phyloP scores from a whole-genome alignment of 2,888 invertebrate genomes.

The Tyria jacobaeae region DNA sequence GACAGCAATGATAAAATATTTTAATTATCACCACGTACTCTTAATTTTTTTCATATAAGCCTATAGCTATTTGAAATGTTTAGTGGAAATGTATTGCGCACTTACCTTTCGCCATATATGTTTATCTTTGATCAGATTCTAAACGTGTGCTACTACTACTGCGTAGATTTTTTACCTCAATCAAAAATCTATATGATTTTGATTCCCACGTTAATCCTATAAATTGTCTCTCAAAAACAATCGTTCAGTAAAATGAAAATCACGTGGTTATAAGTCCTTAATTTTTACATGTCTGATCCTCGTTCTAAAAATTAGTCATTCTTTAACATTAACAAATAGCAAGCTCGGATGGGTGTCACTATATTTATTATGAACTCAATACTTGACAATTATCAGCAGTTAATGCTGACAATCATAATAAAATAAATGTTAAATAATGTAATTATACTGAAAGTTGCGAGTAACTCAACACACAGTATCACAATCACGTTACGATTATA shows the following conservation, averaged over 20 bases:
- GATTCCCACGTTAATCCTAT: too few relatives aligned
- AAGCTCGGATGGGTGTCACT: background rate
- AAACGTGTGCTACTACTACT: too few relatives aligned
- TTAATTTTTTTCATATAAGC: background rate
- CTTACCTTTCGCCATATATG: background rate
- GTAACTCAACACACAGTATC: too few relatives aligned
- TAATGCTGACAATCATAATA: background rate
- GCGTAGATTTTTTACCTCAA: too few relatives aligned
- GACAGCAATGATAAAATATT: slow-evolving; percentile 6
- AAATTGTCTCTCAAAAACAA: background rate
- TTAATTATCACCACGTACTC: background rate
- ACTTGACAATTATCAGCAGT: background rate
- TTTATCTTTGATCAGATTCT: background rate
- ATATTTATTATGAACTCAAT: slow-evolving; percentile 1
- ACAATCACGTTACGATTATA: too few relatives aligned
- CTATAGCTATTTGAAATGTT: too few relatives aligned
- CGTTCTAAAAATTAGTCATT: background rate
- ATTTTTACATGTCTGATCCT: background rate
- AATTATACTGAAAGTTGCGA: slow-evolving; percentile 2
- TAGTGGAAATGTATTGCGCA: background rate
- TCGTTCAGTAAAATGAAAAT: too few relatives aligned
- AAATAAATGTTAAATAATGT: background rate
- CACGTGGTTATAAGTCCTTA: background rate
- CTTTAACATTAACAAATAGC: slow-evolving; percentile 4
- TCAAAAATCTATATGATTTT: too few relatives aligned